Conservation (phyloP, 2,797 vertebrate genomes). For the Chaenodraco wilsoni region DNA sequence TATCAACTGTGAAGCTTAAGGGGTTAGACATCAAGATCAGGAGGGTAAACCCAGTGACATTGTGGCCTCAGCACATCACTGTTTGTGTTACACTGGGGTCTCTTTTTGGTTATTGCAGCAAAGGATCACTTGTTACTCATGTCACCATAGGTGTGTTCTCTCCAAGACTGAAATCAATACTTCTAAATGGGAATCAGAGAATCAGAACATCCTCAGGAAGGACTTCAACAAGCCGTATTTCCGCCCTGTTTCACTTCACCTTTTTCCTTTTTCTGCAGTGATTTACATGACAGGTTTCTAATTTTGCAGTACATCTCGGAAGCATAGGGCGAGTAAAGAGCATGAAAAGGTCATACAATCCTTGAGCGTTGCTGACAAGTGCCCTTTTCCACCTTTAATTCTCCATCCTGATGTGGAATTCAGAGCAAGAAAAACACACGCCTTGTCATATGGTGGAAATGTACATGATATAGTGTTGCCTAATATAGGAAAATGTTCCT, state of each 20-base stretch:
- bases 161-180: constrained; percentile 77
- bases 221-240: constrained; percentile 36
- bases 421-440: constrained; percentile 48
- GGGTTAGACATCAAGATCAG: constrained; percentile 55
- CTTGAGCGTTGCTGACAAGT: constrained; percentile 61
- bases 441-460: constrained; percentile 47
- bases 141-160: constrained; percentile 72
- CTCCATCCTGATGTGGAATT: constrained; percentile 50
- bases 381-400: constrained; percentile 70
- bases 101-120: constrained; percentile 69
- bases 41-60: constrained; percentile 53
- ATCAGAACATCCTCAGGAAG: constrained; percentile 58
- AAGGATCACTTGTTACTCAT: constrained; percentile 64
- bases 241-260: constrained; percentile 44
- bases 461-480: constrained; percentile 29
- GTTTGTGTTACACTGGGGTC: constrained; percentile 57
- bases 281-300: constrained; percentile 74
- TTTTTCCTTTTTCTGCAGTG: constrained; percentile 60
- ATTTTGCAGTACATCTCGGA: constrained; percentile 59
- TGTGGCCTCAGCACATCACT: constrained; percentile 55
- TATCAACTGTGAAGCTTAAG: constrained; percentile 59
- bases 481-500: constrained; percentile 45
- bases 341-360: constrained; percentile 76
- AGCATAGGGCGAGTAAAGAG: constrained; percentile 35
- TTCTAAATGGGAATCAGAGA: constrained; percentile 75